A percentile compares a stretch with the other conserved stretches of the same genome.
These are phyloP conservation scores for Ochotona princeps DNA, from an alignment of 2,113 vertebrate genomes.

Conservation along the genomic window DNA sequence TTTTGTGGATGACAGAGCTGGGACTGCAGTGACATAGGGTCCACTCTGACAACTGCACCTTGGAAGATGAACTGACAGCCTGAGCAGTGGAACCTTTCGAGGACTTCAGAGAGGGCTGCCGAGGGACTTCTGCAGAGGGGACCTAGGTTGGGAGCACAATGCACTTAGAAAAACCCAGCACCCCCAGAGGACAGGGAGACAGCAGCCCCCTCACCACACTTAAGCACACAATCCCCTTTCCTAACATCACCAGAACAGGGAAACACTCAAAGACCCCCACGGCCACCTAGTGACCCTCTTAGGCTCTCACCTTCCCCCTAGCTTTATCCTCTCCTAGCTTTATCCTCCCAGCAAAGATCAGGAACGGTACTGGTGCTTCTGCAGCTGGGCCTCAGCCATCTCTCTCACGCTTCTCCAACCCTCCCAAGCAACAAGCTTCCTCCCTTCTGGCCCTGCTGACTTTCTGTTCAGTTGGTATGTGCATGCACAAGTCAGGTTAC, in stretches of 20 bases:
- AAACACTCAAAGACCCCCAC: neutral
- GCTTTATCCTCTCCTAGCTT: neutral
- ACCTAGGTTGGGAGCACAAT: neutral
- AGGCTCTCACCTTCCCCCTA: rapidly evolving
- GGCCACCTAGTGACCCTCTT: neutral
- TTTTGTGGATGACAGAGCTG: neutral
- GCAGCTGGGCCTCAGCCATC: neutral
- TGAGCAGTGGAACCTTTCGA: neutral
- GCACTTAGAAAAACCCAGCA: neutral
- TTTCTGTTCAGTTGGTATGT: neutral
- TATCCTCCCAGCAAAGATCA: neutral
- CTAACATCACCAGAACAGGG: neutral
- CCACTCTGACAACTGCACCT: neutral
- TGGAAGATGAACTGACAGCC: neutral
- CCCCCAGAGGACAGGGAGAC: neutral
- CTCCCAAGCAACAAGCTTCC: neutral
- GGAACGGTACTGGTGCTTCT: neutral
- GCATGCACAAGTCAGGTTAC: neutral
- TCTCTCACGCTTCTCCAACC: neutral
- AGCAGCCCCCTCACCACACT: neutral
- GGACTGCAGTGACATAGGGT: neutral
- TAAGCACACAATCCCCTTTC: neutral
- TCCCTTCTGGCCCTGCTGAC: neutral
- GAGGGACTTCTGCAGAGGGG: neutral
- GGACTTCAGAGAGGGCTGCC: neutral